Conservation (phyloP, 1,140 invertebrate species). For the Drusus annulatus region DNA sequence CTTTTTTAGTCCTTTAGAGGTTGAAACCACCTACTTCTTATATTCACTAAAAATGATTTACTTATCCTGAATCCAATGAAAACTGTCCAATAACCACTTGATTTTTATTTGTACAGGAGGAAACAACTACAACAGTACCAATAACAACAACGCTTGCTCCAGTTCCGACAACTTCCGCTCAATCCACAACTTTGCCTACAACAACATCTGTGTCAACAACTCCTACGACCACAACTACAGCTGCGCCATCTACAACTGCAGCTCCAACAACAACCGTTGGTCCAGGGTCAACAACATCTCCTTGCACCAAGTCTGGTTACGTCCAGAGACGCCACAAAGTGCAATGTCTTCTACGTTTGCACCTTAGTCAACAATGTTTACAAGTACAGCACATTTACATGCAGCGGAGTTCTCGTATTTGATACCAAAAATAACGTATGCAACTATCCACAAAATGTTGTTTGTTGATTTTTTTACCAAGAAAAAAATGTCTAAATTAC, state of each 20-base stretch:
- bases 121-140: neutral
- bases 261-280: neutral
- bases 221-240: neutral
- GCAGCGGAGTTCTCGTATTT: conserved; percentile 7
- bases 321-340: conserved; percentile 16
- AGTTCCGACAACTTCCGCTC: neutral
- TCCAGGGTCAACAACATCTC: neutral
- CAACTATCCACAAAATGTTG: conserved; percentile 31
- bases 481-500: too few species aligned
- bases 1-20: too few species aligned
- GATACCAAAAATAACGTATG: conserved; percentile 14
- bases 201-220: neutral
- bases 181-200: neutral
- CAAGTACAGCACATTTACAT: neutral
- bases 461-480: conserved; percentile 6
- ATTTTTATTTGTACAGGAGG: neutral
- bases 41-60: too few species aligned
- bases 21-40: too few species aligned
- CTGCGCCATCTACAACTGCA: neutral
- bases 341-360: conserved; percentile 33
- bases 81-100: too few species aligned
- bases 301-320: conserved; percentile 20
- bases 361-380: neutral
- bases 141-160: neutral
- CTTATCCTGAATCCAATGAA: too few species aligned